Base-by-base conservation (phyloP, 2,113 vertebrate genomes). In the Zapornia atra region DNA sequence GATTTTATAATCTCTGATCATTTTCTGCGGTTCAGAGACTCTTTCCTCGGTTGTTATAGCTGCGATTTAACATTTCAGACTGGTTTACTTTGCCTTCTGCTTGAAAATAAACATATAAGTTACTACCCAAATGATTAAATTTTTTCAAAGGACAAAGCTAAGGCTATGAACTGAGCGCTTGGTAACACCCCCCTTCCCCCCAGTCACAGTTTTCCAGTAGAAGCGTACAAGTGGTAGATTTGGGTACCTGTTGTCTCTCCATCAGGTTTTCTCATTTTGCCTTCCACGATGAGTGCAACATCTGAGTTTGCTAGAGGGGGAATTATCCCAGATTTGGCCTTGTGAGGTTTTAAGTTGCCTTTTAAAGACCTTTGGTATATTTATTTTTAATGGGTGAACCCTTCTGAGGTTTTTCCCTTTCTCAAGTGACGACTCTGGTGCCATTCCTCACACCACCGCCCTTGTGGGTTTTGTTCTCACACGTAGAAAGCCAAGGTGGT, bases 151-250 rank as follows among this genome's bases (percentile, higher is more conserved):
- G 24, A 14, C 24, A 16, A 68, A 83, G 18, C 19, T 91, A 40
- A 46, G 4, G 2, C 22, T 70, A 26, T 21, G 14, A 50, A 48
- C 46, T 6, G 29, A 17, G 44, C 21, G 5, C 17, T 57, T 36
- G n/a, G 33, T 36, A 40, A 46, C 69, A 10, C 6, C 1, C 1
- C 3, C 18, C 3, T 24, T 6, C 0, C 1, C 28, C 3, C 24
- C 7, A 21, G 13, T 36, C 72, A 31, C 5, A 28, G 5, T 69
- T 69, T 73, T 44, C 24, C 9, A 36, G 66, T 18, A 44, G 42
- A 60, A 78, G 34, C 2, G 4, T 31, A 9, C 26, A 28, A 64
- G 13, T 34, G 34, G 4, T 82, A 24, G 28, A 46, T 63, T 33
- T 65, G 61, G 26, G 8, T 56, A 22, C 33, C 19, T 36, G 19